Evolutionary conservation across 92 coral and sea anemone species (phyloP).

Genomic region (Epizoanthus rinbou): DNA sequence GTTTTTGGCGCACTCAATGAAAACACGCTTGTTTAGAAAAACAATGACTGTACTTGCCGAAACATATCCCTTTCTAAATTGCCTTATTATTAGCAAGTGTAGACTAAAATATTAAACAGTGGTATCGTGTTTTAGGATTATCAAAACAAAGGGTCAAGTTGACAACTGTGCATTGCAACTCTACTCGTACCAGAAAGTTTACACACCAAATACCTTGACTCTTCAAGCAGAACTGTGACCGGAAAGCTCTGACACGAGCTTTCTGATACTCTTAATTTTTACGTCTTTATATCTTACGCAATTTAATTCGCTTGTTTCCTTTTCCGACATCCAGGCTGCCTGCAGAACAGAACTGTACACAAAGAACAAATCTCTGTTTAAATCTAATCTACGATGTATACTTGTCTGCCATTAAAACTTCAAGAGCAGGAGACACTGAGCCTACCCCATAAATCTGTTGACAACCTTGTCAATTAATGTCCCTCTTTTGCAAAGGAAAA

Average conservation of each 20-base stretch:
- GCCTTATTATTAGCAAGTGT: not conserved
- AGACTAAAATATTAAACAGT: constrained; percentile 8
- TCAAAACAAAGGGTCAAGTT: constrained; percentile 31
- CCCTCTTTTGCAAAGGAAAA: constrained; percentile 24
- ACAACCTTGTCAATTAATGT: constrained; percentile 27
- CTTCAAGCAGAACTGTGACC: not conserved
- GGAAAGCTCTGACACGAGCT: not conserved
- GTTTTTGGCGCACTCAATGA: not conserved
- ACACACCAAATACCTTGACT: not conserved
- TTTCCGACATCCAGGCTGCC: constrained; percentile 39
- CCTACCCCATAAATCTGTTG: constrained; percentile 29
- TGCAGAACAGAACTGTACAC: constrained; percentile 14
- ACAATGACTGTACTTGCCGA: not conserved
- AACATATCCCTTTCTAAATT: constrained; percentile 5
- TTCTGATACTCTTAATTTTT: not conserved
- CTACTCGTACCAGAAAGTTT: not conserved
- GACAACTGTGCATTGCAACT: not conserved
- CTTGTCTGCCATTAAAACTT: constrained; percentile 19
- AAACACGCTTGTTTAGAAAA: not conserved
- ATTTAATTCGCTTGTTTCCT: constrained; percentile 25
- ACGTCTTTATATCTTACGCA: not conserved
- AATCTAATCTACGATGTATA: constrained; percentile 25
- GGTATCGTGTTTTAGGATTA: constrained; percentile 16
- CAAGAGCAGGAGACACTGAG: constrained; percentile 28
- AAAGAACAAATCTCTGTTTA: constrained; percentile 36